These are phyloP conservation scores for Actias luna DNA, from an alignment of 2,888 invertebrate species.

Conservation along the genomic window DNA sequence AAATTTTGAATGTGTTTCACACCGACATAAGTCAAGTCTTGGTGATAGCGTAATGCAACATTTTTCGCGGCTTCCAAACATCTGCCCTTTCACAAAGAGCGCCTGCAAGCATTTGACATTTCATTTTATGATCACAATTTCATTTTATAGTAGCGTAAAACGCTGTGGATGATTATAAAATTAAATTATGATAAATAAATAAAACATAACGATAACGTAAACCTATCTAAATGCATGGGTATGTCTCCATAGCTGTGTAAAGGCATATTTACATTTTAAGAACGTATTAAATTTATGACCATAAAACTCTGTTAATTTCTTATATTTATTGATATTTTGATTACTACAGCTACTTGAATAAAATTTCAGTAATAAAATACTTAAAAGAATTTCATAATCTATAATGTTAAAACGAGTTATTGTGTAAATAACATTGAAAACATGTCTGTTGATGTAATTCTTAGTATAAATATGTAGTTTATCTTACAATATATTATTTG, in stretches of 20 bases:
- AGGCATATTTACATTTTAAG: conserved; percentile 8
- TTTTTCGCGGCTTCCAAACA: conserved; percentile 33
- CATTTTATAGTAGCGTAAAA: conserved; percentile 37
- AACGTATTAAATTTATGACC: conserved; percentile 13
- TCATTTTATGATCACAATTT: conserved; percentile 49
- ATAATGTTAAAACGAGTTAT: not conserved
- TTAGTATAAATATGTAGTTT: not conserved
- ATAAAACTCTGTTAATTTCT: not conserved
- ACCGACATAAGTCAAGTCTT: conserved; percentile 10
- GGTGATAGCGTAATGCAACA: conserved; percentile 31
- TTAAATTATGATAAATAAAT: conserved; percentile 33
- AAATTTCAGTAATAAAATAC: not conserved
- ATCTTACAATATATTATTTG: no score
- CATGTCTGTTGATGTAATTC: not conserved
- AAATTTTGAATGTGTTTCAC: not conserved
- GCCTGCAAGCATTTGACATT: conserved; percentile 50
- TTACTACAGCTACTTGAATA: conserved; percentile 2
- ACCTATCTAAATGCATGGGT: not conserved
- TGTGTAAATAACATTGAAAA: not conserved
- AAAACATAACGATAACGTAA: conserved; percentile 12
- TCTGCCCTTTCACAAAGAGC: conserved; percentile 51
- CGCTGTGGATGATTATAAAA: conserved; percentile 41
- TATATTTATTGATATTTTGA: conserved; percentile 15
- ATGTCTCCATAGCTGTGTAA: conserved; percentile 4
- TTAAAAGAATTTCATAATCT: not conserved